phyloP scores from a whole-genome alignment of 2,797 vertebrate species.

The Corythornis leucogaster region DNA sequence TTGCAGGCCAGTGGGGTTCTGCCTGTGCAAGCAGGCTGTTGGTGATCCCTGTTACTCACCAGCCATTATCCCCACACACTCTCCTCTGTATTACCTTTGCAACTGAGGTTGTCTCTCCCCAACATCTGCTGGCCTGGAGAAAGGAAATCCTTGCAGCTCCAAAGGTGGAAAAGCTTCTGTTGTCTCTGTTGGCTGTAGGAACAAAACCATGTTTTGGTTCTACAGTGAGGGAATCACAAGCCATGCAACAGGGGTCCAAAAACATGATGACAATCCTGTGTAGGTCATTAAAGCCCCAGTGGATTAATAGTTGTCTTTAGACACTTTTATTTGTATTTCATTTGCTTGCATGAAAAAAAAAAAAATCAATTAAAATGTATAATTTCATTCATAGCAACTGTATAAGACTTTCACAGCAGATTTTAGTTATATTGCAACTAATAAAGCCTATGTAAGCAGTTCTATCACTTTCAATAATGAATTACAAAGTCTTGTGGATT shows the following conservation, averaged over 20 bases:
- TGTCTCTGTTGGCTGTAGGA: slow-evolving; percentile 38
- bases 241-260: not conserved
- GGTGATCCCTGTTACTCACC: not conserved
- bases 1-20: not conserved
- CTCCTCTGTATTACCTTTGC: slow-evolving; percentile 29
- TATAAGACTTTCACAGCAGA: not conserved
- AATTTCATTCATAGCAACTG: not conserved
- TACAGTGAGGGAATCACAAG: not conserved
- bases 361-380: not conserved
- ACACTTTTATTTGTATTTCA: not conserved
- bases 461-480: not conserved
- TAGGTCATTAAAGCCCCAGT: not conserved
- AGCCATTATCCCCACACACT: not conserved
- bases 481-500: too few relatives aligned
- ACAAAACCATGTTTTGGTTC: not conserved
- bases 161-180: not conserved
- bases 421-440: not conserved
- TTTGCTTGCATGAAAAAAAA: not conserved
- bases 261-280: not conserved
- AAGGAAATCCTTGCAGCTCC: not conserved
- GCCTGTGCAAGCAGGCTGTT: not conserved
- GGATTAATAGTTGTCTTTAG: not conserved
- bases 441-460: not conserved
- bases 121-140: not conserved
- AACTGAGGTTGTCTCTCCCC: not conserved